A percentile compares a stretch with the other conserved stretches of the same genome.
Conservation (phyloP, 2,113 vertebrate species). For the Orthonyx spaldingii region DNA sequence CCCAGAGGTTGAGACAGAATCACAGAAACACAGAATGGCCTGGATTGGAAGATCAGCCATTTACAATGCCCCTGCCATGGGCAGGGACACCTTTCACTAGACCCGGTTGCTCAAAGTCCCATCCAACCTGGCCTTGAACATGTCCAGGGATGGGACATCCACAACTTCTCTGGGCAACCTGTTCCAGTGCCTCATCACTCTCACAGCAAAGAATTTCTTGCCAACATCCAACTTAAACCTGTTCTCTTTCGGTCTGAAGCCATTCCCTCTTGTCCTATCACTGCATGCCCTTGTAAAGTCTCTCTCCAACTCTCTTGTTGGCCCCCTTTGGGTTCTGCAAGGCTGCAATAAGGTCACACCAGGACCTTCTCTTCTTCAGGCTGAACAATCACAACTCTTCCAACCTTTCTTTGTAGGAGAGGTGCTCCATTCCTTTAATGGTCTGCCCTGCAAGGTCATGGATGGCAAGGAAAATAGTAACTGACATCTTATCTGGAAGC, state of each 20-base stretch:
- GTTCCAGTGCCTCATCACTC: neutral
- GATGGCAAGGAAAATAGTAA: neutral
- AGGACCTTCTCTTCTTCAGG: neutral
- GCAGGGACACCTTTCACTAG: neutral
- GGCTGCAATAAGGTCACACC: neutral
- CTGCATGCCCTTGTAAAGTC: neutral
- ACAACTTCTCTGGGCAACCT: neutral
- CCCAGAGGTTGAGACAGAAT: neutral
- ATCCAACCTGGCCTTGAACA: neutral
- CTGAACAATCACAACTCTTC: neutral
- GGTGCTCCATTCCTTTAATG: neutral
- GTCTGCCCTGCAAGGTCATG: neutral
- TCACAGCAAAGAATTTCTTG: neutral
- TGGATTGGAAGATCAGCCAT: neutral
- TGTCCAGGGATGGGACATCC: accelerated
- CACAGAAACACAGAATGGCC: neutral
- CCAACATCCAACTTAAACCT: neutral
- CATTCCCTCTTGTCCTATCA: neutral
- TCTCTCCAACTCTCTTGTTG: neutral
- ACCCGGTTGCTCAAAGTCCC: neutral
- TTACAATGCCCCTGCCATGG: neutral
- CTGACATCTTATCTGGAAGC: neutral
- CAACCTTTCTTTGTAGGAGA: neutral
- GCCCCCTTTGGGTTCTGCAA: neutral
- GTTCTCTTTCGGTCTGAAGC: neutral